Percentiles rank a stretch among this genome's conserved stretches.
phyloP scores from a whole-genome alignment of 1,140 invertebrate species.

The Panagrolaimus sp. region DNA sequence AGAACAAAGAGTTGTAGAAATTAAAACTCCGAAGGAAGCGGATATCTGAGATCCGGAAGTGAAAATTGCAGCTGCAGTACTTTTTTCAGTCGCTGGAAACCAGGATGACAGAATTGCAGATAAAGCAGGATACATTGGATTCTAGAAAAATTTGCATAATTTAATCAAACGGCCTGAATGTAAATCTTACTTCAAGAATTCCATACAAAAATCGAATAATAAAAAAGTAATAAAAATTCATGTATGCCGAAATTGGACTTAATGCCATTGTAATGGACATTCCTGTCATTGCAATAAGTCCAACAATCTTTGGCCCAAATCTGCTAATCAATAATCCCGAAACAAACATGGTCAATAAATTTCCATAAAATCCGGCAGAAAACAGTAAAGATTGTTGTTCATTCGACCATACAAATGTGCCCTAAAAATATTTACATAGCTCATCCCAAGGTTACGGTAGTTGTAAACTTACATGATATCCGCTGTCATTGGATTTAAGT shows the following conservation, averaged over 20 bases:
- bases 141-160: neutral
- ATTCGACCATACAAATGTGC: slow-evolving; percentile 30
- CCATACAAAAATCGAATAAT: slow-evolving; percentile 33
- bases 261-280: slow-evolving; percentile 31
- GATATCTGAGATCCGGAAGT: slow-evolving; percentile 39
- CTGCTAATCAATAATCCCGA: slow-evolving; percentile 40
- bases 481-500: neutral
- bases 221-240: slow-evolving; percentile 30
- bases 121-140: slow-evolving; percentile 19
- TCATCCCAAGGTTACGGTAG: neutral
- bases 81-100: slow-evolving; percentile 33
- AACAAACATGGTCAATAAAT: slow-evolving; percentile 28
- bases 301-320: slow-evolving; percentile 36
- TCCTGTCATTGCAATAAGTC: slow-evolving; percentile 19
- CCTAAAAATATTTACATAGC: slow-evolving; percentile 26
- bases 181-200: slow-evolving; percentile 29
- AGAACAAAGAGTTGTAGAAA: slow-evolving; percentile 31
- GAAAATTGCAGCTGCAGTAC: slow-evolving; percentile 29
- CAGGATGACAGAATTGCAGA: slow-evolving; percentile 24
- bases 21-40: slow-evolving; percentile 24
- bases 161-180: neutral
- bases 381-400: slow-evolving; percentile 32
- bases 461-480: neutral
- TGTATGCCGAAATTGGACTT: slow-evolving; percentile 20
- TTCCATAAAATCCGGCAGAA: slow-evolving; percentile 34